Percentiles rank a stretch among this genome's conserved stretches.
These are phyloP conservation scores for Poeciliopsis turrubarensis DNA, from an alignment of 2,113 vertebrate genomes.

Conservation along the genomic window DNA sequence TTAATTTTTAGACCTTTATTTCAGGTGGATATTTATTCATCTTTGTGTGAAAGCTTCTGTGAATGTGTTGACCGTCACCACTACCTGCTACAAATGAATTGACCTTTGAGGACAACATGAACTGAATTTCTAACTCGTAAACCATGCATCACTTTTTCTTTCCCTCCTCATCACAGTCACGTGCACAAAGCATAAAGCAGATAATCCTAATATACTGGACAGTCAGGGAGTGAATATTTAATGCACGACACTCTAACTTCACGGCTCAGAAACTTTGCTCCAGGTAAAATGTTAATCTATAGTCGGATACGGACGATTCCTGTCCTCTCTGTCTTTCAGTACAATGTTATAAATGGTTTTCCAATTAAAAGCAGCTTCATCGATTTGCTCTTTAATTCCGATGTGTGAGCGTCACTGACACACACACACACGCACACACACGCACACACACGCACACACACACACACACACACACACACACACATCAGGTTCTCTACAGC, in stretches of 20 bases:
- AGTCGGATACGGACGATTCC: not conserved
- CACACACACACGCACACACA: not conserved
- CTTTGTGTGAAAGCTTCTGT: too few species aligned
- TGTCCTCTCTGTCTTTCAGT: not conserved
- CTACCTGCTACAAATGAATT: too few species aligned
- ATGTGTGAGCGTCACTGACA: constrained; percentile 10
- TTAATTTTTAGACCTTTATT: too few species aligned
- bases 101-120: too few species aligned
- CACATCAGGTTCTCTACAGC: not conserved
- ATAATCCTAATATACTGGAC: not conserved
- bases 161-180: not conserved
- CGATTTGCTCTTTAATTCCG: constrained; percentile 56
- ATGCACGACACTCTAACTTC: not conserved
- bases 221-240: not conserved
- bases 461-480: not conserved
- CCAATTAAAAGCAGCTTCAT: constrained; percentile 67
- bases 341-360: constrained; percentile 37
- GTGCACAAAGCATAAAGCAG: not conserved
- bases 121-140: not conserved
- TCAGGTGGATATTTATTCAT: too few species aligned
- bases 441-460: constrained; percentile 17
- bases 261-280: not conserved
- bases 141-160: not conserved
- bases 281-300: not conserved
- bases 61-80: too few species aligned